Percentiles rank a stretch among this genome's conserved stretches.
Conservation (phyloP, 2,888 invertebrate species). For the Nemoura dubitans region DNA sequence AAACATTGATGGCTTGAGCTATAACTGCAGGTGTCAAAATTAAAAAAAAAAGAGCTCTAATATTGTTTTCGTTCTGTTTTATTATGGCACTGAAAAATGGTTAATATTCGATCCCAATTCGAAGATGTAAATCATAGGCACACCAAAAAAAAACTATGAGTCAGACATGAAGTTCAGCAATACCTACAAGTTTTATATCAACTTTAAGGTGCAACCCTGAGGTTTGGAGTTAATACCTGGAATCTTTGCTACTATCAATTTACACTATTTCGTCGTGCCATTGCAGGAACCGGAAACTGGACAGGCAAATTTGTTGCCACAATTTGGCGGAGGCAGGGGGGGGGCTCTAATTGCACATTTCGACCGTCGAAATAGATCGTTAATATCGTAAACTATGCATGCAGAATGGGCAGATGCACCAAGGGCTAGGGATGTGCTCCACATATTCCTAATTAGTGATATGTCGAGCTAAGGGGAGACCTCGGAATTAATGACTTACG, state of each 20-base stretch:
- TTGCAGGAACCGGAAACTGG: background rate
- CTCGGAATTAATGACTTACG: background rate
- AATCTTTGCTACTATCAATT: background rate
- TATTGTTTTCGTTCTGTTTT: background rate
- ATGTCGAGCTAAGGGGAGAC: background rate
- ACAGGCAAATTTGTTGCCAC: background rate
- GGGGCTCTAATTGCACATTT: background rate
- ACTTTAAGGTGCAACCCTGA: background rate
- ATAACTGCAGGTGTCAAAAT: background rate
- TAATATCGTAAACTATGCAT: slow-evolving; percentile 23
- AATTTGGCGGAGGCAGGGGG: background rate
- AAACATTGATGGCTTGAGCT: background rate
- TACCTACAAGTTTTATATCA: background rate
- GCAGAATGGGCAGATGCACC: background rate
- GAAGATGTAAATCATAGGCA: background rate
- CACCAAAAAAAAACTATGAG: background rate
- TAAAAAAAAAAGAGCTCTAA: background rate
- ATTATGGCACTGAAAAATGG: background rate
- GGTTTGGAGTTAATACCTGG: background rate
- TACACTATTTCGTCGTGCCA: background rate
- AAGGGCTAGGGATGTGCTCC: slow-evolving; percentile 1
- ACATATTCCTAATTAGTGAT: background rate
- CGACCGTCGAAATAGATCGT: slow-evolving; percentile 7
- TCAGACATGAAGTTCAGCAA: background rate
- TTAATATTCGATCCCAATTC: background rate